Conservation (phyloP, 1,140 invertebrate species). For the Nasonia giraulti region DNA sequence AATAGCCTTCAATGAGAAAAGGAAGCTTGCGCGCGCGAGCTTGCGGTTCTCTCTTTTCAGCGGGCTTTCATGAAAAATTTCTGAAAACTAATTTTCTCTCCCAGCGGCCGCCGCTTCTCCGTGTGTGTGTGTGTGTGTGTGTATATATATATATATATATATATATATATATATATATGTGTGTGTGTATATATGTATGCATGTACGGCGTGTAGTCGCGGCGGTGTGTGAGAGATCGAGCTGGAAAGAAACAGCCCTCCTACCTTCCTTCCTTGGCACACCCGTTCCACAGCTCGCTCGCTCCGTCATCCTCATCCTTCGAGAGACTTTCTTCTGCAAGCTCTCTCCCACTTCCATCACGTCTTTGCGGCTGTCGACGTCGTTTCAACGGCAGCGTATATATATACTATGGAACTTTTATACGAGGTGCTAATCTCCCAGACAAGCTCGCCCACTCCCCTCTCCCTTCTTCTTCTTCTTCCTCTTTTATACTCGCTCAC, state of each 20-base stretch:
- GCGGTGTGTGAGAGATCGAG: constrained; percentile 12
- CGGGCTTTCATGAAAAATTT: constrained; percentile 71
- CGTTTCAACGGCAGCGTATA: background rate
- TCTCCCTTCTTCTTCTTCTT: constrained; percentile 44
- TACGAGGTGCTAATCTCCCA: constrained; percentile 74
- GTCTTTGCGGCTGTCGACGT: constrained; percentile 42
- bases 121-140: too few species aligned
- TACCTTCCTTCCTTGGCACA: constrained; percentile 14
- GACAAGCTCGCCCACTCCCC: constrained; percentile 65
- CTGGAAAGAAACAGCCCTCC: constrained; percentile 54
- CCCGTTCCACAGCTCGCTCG: background rate
- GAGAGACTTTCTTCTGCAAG: constrained; percentile 25
- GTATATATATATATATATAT: background rate
- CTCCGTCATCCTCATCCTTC: constrained; percentile 38
- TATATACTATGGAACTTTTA: constrained; percentile 68
- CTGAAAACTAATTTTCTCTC: constrained; percentile 72
- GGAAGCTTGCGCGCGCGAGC: constrained; percentile 66
- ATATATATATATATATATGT: too few species aligned
- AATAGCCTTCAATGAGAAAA: constrained; percentile 73
- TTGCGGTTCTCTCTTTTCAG: constrained; percentile 64
- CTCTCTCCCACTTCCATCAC: constrained; percentile 39
- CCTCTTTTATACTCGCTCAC: background rate
- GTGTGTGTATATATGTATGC: background rate
- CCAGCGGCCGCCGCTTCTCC: constrained; percentile 3
- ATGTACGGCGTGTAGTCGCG: background rate